A percentile compares a stretch with the other conserved stretches of the same genome.
Conservation (phyloP, 2,888 invertebrate species). For the Tetramorium bicarinatum region DNA sequence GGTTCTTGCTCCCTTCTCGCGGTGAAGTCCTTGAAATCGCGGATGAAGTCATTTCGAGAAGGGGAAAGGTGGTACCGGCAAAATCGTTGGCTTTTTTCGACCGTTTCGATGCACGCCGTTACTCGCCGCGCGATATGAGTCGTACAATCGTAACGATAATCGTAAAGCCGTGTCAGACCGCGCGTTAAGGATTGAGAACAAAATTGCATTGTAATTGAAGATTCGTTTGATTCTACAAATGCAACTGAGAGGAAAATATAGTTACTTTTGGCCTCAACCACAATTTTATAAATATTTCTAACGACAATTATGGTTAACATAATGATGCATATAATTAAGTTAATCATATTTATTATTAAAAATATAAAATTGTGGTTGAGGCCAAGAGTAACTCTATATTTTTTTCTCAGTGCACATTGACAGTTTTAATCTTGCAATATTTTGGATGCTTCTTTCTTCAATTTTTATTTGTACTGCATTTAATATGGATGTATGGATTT, state of each 20-base stretch:
- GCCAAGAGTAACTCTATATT: too few species aligned
- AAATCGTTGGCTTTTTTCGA: conserved; percentile 56
- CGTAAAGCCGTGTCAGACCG: neutral
- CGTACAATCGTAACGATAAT: conserved; percentile 45
- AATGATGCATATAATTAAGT: too few species aligned
- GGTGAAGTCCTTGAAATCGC: conserved; percentile 73
- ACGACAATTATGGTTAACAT: too few species aligned
- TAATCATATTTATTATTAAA: too few species aligned
- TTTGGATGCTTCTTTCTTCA: neutral
- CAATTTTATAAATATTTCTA: too few species aligned
- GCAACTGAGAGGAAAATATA: neutral
- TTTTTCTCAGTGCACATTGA: neutral
- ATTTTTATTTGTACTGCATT: neutral
- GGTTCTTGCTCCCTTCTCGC: conserved; percentile 72
- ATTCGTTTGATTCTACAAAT: neutral
- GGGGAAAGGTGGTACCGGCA: conserved; percentile 48
- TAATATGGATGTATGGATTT: neutral
- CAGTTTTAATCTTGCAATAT: neutral
- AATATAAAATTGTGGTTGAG: too few species aligned
- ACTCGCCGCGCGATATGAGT: neutral
- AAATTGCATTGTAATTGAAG: neutral
- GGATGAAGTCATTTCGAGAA: conserved; percentile 74
- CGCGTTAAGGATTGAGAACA: neutral
- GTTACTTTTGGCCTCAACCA: too few species aligned
- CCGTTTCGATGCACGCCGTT: neutral